phyloP scores from a whole-genome alignment of 2,888 invertebrate species.

The Meghimatium bilineatum region DNA sequence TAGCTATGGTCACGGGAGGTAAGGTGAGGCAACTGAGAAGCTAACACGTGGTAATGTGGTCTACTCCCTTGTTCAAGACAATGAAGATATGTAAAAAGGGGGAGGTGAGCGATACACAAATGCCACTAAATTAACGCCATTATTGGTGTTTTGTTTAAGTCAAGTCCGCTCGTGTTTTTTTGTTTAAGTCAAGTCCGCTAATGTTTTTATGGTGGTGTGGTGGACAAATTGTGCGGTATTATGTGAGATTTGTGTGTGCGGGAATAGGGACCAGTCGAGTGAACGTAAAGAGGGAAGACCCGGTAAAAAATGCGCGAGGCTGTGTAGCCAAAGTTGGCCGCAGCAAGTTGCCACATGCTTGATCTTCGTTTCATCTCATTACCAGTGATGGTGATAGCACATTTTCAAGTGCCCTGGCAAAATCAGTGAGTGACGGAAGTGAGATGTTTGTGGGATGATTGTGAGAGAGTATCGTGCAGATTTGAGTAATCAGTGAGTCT shows the following conservation, averaged over 20 bases:
- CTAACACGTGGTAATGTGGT: background rate
- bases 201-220: background rate
- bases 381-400: slow-evolving; percentile 19
- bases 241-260: background rate
- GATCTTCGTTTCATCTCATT: slow-evolving; percentile 36
- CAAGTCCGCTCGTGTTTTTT: background rate
- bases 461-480: background rate
- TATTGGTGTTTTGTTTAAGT: too few relatives aligned
- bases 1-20: background rate
- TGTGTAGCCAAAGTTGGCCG: slow-evolving; percentile 23
- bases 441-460: background rate
- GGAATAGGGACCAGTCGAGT: background rate
- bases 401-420: background rate
- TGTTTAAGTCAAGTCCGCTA: too few relatives aligned
- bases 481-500: background rate
- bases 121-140: too few relatives aligned
- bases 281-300: background rate
- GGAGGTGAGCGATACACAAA: background rate
- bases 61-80: background rate
- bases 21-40: slow-evolving; percentile 29
- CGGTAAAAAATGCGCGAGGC: slow-evolving; percentile 2
- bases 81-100: background rate
- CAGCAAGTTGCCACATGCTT: slow-evolving; percentile 33
- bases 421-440: background rate
- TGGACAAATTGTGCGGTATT: background rate